Evolutionary conservation across 2,113 vertebrate species (phyloP), one percentile per base, ranked within the genome.

Genomic region (Hiodon alosoides): DNA sequence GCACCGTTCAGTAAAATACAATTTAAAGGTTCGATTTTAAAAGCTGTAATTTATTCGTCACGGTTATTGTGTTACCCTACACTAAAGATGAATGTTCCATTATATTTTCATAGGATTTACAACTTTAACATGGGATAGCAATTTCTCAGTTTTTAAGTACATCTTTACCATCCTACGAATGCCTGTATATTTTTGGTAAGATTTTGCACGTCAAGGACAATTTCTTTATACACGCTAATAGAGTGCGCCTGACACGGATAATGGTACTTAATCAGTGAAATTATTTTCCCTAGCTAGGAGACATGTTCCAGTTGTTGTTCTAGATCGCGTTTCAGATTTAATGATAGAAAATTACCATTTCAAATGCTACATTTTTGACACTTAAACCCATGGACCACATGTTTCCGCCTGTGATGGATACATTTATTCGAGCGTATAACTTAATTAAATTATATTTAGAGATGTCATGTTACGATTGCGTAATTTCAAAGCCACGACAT

Each of bases 261-360:
- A 94, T 93, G 89, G 92, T 87, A 84, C 82, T 88, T 93, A 92
- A 94, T 95, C 93, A 93, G 86, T 83, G 88, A 89, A 89, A 89
- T 92, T 89, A 91, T 91, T 93, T 91, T 92, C 80, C 85, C 86
- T 87, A 85, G 87, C 88, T 79, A 77, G 73, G 84, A 94, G 92
- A 93, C 90, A 90, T 91, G 90, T 90, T 90, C 87, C 93, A 93
- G 91, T 91, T 93, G 92, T 93, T 93, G 91, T 90, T 91, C 89
- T 87, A 92, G 91, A 93, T 94, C 90, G 83, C 89, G 71, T 95
- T 94, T 93, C 92, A 89, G 86, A 86, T 88, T 87, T 90, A 93
- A 93, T 93, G 89, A 91, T 76, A 89, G 89, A 89, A 93, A 95
- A 94, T 92, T 91, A 92, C 83, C 87, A 88, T 91, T 92, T 91